These are phyloP conservation scores for Leptopilina clavipes DNA, from an alignment of 1,140 invertebrate species.

Conservation along the genomic window DNA sequence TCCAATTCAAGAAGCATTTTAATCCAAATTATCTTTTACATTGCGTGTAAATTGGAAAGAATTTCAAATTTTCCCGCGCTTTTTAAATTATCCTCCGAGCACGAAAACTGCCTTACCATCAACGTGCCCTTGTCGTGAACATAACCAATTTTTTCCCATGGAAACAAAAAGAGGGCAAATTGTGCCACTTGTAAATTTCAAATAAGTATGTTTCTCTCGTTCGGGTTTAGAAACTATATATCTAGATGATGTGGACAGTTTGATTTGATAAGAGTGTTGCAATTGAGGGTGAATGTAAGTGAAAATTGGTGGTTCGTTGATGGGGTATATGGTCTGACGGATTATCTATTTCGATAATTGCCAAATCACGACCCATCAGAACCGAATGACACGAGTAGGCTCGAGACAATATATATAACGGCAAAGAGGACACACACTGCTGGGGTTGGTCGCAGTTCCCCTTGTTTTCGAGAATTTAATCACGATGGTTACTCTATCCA, in stretches of 20 bases:
- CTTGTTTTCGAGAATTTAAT: constrained; percentile 67
- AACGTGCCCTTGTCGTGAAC: too few relatives aligned
- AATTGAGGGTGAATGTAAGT: constrained; percentile 23
- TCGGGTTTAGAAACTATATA: too few relatives aligned
- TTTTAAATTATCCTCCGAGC: too few relatives aligned
- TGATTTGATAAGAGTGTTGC: constrained; percentile 22
- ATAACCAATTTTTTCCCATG: too few relatives aligned
- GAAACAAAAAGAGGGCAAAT: too few relatives aligned
- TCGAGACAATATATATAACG: constrained; percentile 52
- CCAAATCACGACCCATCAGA: constrained; percentile 34
- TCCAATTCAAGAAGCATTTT: too few relatives aligned
- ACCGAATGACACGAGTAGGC: constrained; percentile 39
- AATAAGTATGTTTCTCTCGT: too few relatives aligned
- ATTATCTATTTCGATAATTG: constrained; percentile 33
- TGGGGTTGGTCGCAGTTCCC: constrained; percentile 54
- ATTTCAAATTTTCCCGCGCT: too few relatives aligned
- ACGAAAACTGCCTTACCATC: too few relatives aligned
- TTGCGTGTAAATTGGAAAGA: too few relatives aligned
- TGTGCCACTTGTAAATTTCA: too few relatives aligned
- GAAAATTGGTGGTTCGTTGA: constrained; percentile 21
- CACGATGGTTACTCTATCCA: constrained; percentile 67
- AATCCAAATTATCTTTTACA: too few relatives aligned
- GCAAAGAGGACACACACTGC: constrained; percentile 55
- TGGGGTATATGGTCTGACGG: constrained; percentile 32
- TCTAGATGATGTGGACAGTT: background rate